These are phyloP conservation scores for Hyles vespertilio DNA, from an alignment of 1,140 invertebrate genomes.

Conservation along the genomic window DNA sequence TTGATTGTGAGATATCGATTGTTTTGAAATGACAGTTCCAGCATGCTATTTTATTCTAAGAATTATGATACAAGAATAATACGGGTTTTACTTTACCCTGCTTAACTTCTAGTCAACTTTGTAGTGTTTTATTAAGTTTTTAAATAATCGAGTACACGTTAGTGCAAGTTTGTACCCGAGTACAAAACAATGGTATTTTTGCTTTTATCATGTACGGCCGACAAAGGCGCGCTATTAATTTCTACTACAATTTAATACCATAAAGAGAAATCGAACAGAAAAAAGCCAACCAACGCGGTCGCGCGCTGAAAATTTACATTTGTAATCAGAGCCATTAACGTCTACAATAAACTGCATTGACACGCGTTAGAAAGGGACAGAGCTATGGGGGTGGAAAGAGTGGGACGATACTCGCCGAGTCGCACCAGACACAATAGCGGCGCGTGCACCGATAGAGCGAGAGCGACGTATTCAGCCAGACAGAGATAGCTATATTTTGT, in stretches of 20 bases:
- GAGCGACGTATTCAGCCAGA: slow-evolving; percentile 40
- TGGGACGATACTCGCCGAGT: slow-evolving; percentile 34
- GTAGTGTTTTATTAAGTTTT: no score
- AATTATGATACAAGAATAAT: no score
- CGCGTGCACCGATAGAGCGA: slow-evolving; percentile 54
- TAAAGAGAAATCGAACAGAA: slow-evolving; percentile 66
- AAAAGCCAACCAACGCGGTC: slow-evolving; percentile 69
- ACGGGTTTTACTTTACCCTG: no score
- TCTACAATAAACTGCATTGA: slow-evolving; percentile 74
- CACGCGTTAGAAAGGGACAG: slow-evolving; percentile 52
- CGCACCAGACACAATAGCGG: slow-evolving; percentile 61
- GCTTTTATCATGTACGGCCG: slow-evolving; percentile 10
- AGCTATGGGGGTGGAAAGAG: slow-evolving; percentile 50
- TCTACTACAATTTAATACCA: slow-evolving; percentile 69
- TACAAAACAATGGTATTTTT: background rate
- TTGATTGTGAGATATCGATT: no score
- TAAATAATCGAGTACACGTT: no score
- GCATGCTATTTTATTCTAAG: no score
- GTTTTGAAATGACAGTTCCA: no score
- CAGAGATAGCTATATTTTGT: slow-evolving; percentile 36
- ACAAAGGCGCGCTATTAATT: slow-evolving; percentile 53
- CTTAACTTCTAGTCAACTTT: no score
- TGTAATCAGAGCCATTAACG: slow-evolving; percentile 73
- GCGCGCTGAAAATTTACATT: slow-evolving; percentile 74
- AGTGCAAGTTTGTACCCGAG: no score